Evolutionary conservation across 2,888 invertebrate genomes (phyloP), one percentile per base, ranked within the genome.

Genomic region (Clunio marinus): DNA sequence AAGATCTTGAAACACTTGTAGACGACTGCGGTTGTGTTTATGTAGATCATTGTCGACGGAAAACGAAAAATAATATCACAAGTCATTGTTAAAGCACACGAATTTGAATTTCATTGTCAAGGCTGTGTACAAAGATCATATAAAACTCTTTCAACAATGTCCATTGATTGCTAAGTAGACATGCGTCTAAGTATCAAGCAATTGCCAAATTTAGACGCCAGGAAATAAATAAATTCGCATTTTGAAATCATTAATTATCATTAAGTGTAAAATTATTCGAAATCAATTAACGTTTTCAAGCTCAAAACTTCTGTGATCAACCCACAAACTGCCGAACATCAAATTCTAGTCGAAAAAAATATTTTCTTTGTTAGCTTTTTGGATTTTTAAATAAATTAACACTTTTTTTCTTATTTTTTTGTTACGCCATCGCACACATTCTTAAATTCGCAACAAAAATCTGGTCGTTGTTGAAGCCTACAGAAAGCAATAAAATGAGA

Each of bases 201-300:
- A 32, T 60, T 60, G 4, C 22, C 15, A 2, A 20, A 17, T 17
- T 8, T 8, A n/a, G 60, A 37, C 60, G 60, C 60, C 60, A 60
- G 60, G 60, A 60, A 60, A 25, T 37, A 22, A 22, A n/a, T n/a
- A 24, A 22, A 15, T 32, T n/a, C n/a, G 15, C 28, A 28, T 5
- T 60, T n/a, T 20, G 22, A 17, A 51, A 17, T 51, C 51, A 22
- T 60, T 60, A 60, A 37, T 60, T 24, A 35, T 60, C 60, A 15
- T 27, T 15, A 41, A 37, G 60, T 60, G 41, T 13, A 60, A 60
- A 60, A 60, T 60, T 60, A 60, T 60, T 37, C 60, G 37, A 13
- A 37, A 60, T 37, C 35, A 60, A 60, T 60, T 60, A 60, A 60
- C 60, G n/a, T 20, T 51, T 22, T 51, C 17, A 4, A 20, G 2